Conservation (phyloP, 1,140 invertebrate species). For the Drosophila nasuta region DNA sequence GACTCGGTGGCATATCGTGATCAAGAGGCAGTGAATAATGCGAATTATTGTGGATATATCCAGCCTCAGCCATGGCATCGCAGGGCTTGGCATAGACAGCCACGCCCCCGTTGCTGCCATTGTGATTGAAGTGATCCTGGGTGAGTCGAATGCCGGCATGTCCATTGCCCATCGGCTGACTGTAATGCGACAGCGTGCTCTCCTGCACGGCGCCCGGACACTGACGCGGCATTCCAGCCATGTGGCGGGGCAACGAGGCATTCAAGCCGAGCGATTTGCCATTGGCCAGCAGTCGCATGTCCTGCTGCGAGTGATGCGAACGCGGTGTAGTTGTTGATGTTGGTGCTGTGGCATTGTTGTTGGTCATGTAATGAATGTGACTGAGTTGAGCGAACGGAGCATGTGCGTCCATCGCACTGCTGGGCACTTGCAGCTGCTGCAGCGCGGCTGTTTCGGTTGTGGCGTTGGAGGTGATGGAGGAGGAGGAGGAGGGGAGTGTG, state of each 20-base stretch:
- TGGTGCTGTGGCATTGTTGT: slow-evolving; percentile 45
- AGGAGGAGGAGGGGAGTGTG: slow-evolving; percentile 33
- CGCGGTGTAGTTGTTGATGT: slow-evolving; percentile 29
- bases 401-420: slow-evolving; percentile 60
- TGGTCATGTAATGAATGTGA: slow-evolving; percentile 84
- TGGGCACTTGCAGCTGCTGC: slow-evolving; percentile 80
- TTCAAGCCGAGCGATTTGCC: slow-evolving; percentile 48
- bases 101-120: slow-evolving; percentile 42
- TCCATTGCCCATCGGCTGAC: slow-evolving; percentile 75
- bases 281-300: slow-evolving; percentile 74
- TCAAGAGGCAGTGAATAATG: slow-evolving; percentile 81
- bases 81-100: slow-evolving; percentile 73
- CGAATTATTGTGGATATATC: slow-evolving; percentile 81
- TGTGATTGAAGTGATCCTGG: slow-evolving; percentile 83
- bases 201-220: slow-evolving; percentile 52
- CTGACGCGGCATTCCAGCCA: slow-evolving; percentile 39
- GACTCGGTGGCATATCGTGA: slow-evolving; percentile 70
- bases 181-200: slow-evolving; percentile 77
- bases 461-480: slow-evolving; percentile 23
- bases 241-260: slow-evolving; percentile 57
- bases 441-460: slow-evolving; percentile 31
- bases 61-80: slow-evolving; percentile 66
- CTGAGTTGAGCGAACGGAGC: slow-evolving; percentile 81
- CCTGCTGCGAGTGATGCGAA: slow-evolving; percentile 71
- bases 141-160: slow-evolving; percentile 66